Evolutionary conservation across 2,113 vertebrate genomes (phyloP), one percentile per base, ranked within the genome.

Genomic region (Polyodon spathula): DNA sequence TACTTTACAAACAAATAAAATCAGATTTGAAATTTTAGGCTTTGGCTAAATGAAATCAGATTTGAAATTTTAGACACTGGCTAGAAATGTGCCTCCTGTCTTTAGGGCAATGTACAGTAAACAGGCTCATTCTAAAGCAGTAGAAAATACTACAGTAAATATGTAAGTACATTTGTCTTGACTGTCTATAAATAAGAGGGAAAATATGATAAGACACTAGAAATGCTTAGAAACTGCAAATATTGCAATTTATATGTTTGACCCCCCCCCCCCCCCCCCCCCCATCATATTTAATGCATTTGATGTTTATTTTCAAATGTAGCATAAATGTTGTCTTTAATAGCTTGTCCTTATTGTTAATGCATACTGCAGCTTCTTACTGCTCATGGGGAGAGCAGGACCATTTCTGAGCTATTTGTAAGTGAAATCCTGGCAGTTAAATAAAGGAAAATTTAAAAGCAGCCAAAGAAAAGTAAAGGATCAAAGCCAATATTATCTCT

Each of bases 11-110:
- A 61, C 52, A 66, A 60, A 54, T 15, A 61, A 61, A 61, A 41
- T 11, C 46, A 54, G 50, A 38, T 54, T 64, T 44, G 14, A 39
- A 40, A 51, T 53, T 38, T 41, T 54, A 27, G 27, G 2, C 27
- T 27, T 27, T n/a, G n/a, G n/a, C n/a, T n/a, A n/a, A n/a, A n/a
- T 62, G 40, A 44, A 52, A 40, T 59, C 41, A 37, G 63, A 37
- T 50, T 11, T 40, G 51, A 40, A 55, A 57, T 57, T 60, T 61
- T 42, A 56, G 52, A 54, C 64, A 66, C 64, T 56, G 43, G 64
- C 17, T 54, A 66, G 64, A 66, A 66, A 54, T 66, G 48, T 61
- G 58, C 64, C 59, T 54, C 55, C 64, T 61, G 37, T 56, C 42
- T 66, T 60, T 39, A 43, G 59, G 37, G 37, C 37, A 51, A 50